These are phyloP conservation scores for Erinaceus europaeus DNA, from an alignment of 2,113 vertebrate species.

Conservation along the genomic window DNA sequence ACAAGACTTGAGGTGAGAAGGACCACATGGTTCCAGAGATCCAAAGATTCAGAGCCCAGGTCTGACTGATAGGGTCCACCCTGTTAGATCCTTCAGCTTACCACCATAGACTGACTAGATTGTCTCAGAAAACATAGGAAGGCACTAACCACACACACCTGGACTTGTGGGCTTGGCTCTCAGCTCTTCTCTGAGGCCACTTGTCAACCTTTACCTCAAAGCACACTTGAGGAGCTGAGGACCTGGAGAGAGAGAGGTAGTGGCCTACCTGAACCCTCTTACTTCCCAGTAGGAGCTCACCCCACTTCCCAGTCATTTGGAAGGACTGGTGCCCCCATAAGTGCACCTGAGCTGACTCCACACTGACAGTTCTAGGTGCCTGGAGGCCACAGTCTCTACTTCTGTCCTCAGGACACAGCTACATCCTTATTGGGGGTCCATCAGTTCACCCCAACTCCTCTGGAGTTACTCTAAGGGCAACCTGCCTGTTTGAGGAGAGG, in stretches of 20 bases:
- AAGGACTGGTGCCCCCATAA: no score
- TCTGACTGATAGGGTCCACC: neutral
- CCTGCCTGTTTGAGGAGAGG: neutral
- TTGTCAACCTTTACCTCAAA: no score
- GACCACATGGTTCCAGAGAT: no score
- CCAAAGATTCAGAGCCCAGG: no score
- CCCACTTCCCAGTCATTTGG: rapidly evolving
- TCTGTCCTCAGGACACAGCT: neutral
- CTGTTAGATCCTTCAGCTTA: neutral
- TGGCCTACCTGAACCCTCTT: neutral
- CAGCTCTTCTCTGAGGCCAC: rapidly evolving
- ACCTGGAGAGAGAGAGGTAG: neutral
- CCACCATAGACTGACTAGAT: neutral
- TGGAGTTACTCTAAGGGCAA: neutral
- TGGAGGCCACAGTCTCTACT: neutral
- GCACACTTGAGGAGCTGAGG: no score
- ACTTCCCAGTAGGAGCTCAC: no score
- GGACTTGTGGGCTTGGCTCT: neutral
- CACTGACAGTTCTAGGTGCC: no score
- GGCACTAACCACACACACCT: neutral
- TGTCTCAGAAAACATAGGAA: neutral
- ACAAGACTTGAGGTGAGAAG: no score
- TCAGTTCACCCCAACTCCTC: neutral
- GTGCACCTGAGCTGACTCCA: no score
- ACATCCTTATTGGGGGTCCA: neutral